phyloP scores from a whole-genome alignment of 2,888 invertebrate species.

The Epirrhoe tristata region DNA sequence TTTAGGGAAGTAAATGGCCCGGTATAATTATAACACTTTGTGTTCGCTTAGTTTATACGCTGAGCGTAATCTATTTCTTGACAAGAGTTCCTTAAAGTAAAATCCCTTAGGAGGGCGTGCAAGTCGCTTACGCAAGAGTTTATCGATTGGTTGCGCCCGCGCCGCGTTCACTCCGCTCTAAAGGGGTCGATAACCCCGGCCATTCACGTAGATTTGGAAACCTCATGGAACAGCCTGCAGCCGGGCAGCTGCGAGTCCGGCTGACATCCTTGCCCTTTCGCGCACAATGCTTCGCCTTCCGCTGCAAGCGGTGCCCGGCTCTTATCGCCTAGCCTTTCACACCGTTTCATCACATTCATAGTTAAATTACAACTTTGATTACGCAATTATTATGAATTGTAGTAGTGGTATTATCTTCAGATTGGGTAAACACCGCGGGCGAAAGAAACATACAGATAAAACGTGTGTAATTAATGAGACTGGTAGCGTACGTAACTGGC shows the following conservation, averaged over 20 bases:
- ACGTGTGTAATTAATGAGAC: slow-evolving; percentile 19
- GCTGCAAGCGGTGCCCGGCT: slow-evolving; percentile 41
- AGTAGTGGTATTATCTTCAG: slow-evolving; percentile 26
- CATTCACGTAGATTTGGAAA: slow-evolving; percentile 75
- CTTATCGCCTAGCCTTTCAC: slow-evolving; percentile 39
- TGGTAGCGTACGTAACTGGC: slow-evolving; percentile 15
- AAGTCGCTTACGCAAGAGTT: slow-evolving; percentile 74
- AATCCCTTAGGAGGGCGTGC: slow-evolving; percentile 74
- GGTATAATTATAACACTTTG: slow-evolving; percentile 55
- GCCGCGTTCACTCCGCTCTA: slow-evolving; percentile 70
- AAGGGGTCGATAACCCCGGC: slow-evolving; percentile 74
- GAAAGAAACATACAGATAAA: slow-evolving; percentile 28
- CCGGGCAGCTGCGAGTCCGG: slow-evolving; percentile 60
- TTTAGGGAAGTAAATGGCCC: slow-evolving; percentile 58
- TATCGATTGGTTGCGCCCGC: slow-evolving; percentile 75
- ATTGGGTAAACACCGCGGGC: slow-evolving; percentile 27
- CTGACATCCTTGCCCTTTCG: slow-evolving; percentile 56
- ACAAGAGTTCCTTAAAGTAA: slow-evolving; percentile 56
- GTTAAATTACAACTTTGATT: slow-evolving; percentile 33
- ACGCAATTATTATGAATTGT: slow-evolving; percentile 31
- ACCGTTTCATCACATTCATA: slow-evolving; percentile 39
- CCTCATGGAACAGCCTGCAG: slow-evolving; percentile 49
- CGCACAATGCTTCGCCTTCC: slow-evolving; percentile 44
- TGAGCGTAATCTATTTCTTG: slow-evolving; percentile 46
- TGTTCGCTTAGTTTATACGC: slow-evolving; percentile 41